Conservation (phyloP, 2,797 vertebrate species). For the Corythornis leucogaster region DNA sequence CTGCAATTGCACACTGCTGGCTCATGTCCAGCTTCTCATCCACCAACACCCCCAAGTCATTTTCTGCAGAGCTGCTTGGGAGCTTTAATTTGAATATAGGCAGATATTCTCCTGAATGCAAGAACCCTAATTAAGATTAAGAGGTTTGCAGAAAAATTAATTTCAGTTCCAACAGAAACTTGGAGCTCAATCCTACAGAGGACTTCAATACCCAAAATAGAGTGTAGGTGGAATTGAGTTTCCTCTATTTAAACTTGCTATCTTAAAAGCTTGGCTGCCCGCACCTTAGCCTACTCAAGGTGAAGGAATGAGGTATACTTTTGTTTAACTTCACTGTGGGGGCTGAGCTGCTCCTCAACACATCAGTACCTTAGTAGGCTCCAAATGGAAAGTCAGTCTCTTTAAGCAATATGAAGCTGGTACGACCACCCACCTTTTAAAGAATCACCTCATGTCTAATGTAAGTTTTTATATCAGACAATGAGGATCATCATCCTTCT, state of each 20-base stretch:
- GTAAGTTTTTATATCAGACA: neutral
- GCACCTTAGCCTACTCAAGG: neutral
- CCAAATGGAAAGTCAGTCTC: neutral
- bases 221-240: constrained; percentile 13
- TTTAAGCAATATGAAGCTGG: neutral
- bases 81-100: neutral
- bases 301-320: neutral
- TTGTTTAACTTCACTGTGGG: neutral
- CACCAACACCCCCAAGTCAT: too few species aligned
- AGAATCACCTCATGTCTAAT: neutral
- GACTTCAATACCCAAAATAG: neutral
- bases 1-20: too few species aligned
- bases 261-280: neutral
- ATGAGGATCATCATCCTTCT: neutral
- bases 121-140: neutral
- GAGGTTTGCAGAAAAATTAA: neutral
- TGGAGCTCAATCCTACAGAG: neutral
- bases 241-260: constrained; percentile 28
- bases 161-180: neutral
- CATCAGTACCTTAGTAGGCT: neutral
- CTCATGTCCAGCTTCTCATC: too few species aligned
- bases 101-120: neutral
- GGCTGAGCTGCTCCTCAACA: neutral
- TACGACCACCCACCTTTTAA: neutral
- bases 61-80: too few species aligned